These are phyloP conservation scores for Microcebus jonahi DNA, from an alignment of 2,113 vertebrate genomes.

Conservation along the genomic window DNA sequence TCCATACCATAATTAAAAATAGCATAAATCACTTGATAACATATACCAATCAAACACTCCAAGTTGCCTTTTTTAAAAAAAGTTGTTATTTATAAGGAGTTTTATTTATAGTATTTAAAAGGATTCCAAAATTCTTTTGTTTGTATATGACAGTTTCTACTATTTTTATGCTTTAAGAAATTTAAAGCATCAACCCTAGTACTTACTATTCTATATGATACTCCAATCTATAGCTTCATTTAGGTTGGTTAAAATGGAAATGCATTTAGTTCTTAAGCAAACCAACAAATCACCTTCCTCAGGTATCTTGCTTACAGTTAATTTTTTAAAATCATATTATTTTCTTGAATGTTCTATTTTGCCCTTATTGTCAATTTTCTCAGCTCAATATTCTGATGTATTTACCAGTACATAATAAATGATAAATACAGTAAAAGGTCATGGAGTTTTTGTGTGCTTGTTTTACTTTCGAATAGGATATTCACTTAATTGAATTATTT, in stretches of 20 bases:
- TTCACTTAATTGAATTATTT: neutral
- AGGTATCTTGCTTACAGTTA: neutral
- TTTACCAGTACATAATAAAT: neutral
- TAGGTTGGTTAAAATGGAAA: conserved; percentile 8
- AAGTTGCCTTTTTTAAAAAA: neutral
- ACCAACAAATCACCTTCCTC: neutral
- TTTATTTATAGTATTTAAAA: conserved; percentile 14
- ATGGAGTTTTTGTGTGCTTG: neutral
- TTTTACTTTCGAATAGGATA: neutral
- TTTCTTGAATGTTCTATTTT: neutral
- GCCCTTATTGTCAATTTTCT: neutral
- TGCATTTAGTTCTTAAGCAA: neutral
- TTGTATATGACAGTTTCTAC: neutral
- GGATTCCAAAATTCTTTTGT: neutral
- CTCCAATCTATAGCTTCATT: neutral
- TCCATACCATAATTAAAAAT: neutral
- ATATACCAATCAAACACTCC: neutral
- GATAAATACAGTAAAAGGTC: neutral
- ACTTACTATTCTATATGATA: neutral
- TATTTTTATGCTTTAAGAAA: conserved; percentile 21
- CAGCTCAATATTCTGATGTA: neutral
- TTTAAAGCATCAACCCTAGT: neutral
- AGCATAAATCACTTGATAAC: neutral
- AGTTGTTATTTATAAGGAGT: neutral
- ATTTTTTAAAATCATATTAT: neutral